Evolutionary conservation across 2,888 invertebrate species (phyloP).

Genomic region (Tipula helvola): DNA sequence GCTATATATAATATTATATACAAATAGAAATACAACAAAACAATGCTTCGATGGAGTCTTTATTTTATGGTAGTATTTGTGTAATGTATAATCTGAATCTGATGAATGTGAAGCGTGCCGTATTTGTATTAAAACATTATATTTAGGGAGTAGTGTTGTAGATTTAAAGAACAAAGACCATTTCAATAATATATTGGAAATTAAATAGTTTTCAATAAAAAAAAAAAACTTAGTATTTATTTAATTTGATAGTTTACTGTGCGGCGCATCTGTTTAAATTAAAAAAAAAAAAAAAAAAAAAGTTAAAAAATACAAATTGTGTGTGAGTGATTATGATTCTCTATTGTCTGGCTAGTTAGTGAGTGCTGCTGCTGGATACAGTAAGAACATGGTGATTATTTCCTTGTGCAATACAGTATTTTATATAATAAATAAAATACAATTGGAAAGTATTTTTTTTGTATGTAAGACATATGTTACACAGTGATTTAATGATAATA

Average conservation of each 20-base stretch:
- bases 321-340: neutral
- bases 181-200: neutral
- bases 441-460: neutral
- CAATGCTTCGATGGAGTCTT: constrained; percentile 6
- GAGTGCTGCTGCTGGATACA: neutral
- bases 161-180: neutral
- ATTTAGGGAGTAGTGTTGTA: neutral
- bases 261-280: neutral
- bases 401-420: neutral
- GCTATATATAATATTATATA: neutral
- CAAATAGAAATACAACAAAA: neutral
- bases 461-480: neutral
- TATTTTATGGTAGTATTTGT: neutral
- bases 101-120: constrained; percentile 8
- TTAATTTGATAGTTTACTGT: neutral
- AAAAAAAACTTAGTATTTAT: neutral
- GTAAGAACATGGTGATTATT: neutral
- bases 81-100: neutral
- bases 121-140: neutral
- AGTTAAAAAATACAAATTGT: neutral
- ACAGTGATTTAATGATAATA: neutral
- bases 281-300: neutral
- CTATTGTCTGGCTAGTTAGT: neutral
- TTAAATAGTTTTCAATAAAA: neutral
- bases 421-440: neutral